These are phyloP conservation scores for Ostrea edulis DNA, from an alignment of 1,140 invertebrate species.

Conservation along the genomic window DNA sequence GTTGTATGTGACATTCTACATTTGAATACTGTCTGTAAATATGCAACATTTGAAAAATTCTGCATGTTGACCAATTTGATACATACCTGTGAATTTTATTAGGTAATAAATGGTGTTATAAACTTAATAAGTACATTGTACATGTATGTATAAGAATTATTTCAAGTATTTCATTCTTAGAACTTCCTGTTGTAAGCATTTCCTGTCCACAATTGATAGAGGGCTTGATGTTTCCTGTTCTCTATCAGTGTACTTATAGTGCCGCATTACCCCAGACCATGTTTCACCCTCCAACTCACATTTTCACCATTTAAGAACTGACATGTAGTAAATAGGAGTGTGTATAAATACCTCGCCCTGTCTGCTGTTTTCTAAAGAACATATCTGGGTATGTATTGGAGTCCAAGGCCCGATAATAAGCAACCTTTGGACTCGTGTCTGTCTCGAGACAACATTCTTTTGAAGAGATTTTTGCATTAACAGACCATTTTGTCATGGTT, in stretches of 20 bases:
- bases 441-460: conserved; percentile 1
- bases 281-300: neutral
- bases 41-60: neutral
- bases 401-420: neutral
- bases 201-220: conserved; percentile 12
- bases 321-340: neutral
- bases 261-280: neutral
- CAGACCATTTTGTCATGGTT: conserved; percentile 10
- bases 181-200: conserved; percentile 16
- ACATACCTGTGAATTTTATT: neutral
- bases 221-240: conserved; percentile 15
- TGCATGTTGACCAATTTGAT: neutral
- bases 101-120: neutral
- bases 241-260: neutral
- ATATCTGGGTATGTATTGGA: conserved; percentile 11
- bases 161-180: conserved; percentile 34
- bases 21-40: no score
- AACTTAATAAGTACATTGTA: neutral
- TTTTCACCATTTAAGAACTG: neutral
- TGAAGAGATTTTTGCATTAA: neutral
- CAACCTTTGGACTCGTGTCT: conserved; percentile 22
- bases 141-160: conserved; percentile 12
- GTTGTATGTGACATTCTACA: no score
- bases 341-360: neutral
- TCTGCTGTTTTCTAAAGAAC: neutral